Evolutionary conservation across 2,113 vertebrate genomes (phyloP).

Genomic region (Candoia aspera): DNA sequence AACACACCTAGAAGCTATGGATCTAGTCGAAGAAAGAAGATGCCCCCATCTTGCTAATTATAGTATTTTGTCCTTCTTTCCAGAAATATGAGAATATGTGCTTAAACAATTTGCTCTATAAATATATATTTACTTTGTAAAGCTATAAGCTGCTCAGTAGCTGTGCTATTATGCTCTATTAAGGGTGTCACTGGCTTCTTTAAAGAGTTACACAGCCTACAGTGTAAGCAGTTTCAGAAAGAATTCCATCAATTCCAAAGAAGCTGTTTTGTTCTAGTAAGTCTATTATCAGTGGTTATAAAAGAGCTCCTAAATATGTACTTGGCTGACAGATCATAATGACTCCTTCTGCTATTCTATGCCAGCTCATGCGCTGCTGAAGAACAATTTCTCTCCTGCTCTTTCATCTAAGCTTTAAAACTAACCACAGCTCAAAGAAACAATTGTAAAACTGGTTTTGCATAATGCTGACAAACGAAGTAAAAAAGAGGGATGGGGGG

Average conservation of each 20-base stretch:
- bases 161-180: slow-evolving; percentile 33
- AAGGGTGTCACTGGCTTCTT: slow-evolving; percentile 43
- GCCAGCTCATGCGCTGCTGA: slow-evolving; percentile 51
- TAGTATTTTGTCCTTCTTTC: slow-evolving; percentile 14
- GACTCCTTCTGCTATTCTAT: slow-evolving; percentile 52
- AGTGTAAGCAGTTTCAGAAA: slow-evolving; percentile 56
- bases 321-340: slow-evolving; percentile 64
- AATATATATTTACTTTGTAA: slow-evolving; percentile 28
- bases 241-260: slow-evolving; percentile 56
- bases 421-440: slow-evolving; percentile 59
- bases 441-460: slow-evolving; percentile 48
- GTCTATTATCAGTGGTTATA: slow-evolving; percentile 65
- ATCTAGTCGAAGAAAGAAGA: neutral
- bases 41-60: neutral
- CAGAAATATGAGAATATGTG: slow-evolving; percentile 19
- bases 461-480: slow-evolving; percentile 40
- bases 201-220: slow-evolving; percentile 42
- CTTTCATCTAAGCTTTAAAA: slow-evolving; percentile 62
- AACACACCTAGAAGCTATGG: neutral
- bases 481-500: neutral
- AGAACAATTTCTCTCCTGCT: slow-evolving; percentile 60
- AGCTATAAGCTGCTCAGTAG: slow-evolving; percentile 31
- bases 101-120: slow-evolving; percentile 32
- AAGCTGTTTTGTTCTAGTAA: slow-evolving; percentile 59
- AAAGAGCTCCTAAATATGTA: slow-evolving; percentile 66